Base-by-base conservation (phyloP, 2,113 vertebrate species). In the Psammodynastes pulverulentus region DNA sequence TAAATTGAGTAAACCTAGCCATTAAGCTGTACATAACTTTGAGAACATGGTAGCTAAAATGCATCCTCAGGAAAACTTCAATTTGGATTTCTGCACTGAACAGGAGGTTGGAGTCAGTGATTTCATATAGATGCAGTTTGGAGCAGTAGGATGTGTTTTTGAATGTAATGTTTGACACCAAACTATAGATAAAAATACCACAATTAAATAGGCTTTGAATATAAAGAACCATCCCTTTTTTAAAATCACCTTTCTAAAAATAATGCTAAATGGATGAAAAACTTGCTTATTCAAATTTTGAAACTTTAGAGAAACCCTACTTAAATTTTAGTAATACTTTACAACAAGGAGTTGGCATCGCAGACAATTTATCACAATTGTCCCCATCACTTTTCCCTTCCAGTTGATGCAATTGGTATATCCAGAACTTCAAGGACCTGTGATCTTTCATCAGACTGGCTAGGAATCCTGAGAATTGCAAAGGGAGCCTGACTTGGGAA, bases 261-360 rank as follows among this genome's bases (percentile, higher is more conserved):
- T 86, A 95, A 93, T 94, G 93, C 88, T 12, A 17, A 84, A 52
- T 86, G 86, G 87, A 89, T 21, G 67, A 46, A 72, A 93, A 91
- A 94, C 5, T 87, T 84, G 93, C 62, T 26, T 15, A 24, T 45
- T 53, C 92, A 54, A 91, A 45, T 0, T 19, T 89, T 58, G 49
- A 84, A 85, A 48, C 21, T n/a, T 84, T 51, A 29, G 58, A 88
- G 9, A 48, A 92, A 84, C 48, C 8, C 39, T 54, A 29, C 17
- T 92, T 39, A 39, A 88, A 2, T 39, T 54, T 84, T 54, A 53
- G 26, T 46, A 53, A 46, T 53, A 45, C 51, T 46, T 26, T 46
- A 19, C 29, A 23, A 34, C 29, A 92, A 48, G 53, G 9, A 91
- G 84, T 46, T 48, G 24, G n/a, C 72, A 62, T 23, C 1, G n/a